phyloP scores from a whole-genome alignment of 2,797 vertebrate genomes.

The Cichlasoma orientale region DNA sequence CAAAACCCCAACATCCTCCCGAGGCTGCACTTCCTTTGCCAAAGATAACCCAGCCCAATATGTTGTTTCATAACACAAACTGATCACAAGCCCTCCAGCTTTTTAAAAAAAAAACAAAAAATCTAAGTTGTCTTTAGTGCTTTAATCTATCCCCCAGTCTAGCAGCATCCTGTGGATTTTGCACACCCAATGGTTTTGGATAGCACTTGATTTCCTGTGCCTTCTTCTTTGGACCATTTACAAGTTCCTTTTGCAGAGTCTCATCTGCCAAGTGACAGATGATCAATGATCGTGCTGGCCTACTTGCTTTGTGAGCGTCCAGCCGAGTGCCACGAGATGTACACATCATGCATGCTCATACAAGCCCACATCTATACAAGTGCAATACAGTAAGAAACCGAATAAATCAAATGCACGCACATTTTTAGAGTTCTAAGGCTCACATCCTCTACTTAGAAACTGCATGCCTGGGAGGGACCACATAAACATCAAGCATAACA shows the following conservation, averaged over 20 bases:
- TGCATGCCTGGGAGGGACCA: background rate
- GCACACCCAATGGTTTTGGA: constrained; percentile 56
- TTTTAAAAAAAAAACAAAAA: background rate
- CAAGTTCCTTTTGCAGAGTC: constrained; percentile 44
- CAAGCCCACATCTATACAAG: background rate
- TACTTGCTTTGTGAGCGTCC: constrained; percentile 21
- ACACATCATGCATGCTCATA: constrained; percentile 43
- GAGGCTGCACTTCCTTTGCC: constrained; percentile 67
- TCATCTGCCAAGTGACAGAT: constrained; percentile 66
- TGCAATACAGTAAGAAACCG: background rate
- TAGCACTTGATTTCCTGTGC: constrained; percentile 61
- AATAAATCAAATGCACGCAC: background rate
- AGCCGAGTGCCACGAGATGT: constrained; percentile 54
- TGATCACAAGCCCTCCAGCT: constrained; percentile 52
- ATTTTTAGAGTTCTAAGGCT: background rate
- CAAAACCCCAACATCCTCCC: constrained; percentile 30
- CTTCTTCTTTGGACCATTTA: constrained; percentile 48
- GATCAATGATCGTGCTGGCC: constrained; percentile 60
- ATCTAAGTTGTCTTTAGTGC: constrained; percentile 38
- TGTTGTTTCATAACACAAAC: constrained; percentile 52
- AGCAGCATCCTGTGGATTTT: constrained; percentile 46
- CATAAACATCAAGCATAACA: background rate
- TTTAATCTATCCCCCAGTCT: constrained; percentile 30
- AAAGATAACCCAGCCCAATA: constrained; percentile 56
- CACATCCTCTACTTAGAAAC: background rate